Percentiles rank a stretch among this genome's conserved stretches.
Evolutionary conservation across 2,888 invertebrate genomes (phyloP).

Genomic region (Galeopsomyia nigrocyanea): DNA sequence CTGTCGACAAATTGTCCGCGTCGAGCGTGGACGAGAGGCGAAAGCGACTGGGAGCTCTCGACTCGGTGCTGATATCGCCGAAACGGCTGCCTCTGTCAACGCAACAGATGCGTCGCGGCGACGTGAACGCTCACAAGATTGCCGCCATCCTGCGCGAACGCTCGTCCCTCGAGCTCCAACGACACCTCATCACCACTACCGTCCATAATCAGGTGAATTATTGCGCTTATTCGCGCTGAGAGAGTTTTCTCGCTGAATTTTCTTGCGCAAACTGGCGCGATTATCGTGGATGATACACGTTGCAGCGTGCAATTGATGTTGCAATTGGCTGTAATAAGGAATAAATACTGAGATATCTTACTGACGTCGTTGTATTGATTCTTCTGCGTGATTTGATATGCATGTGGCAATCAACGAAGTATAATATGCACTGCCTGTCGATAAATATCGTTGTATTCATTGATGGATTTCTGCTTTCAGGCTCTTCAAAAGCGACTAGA

Average conservation of each 20-base stretch:
- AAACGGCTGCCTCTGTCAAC: constrained; percentile 75
- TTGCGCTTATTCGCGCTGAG: neutral
- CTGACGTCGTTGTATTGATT: too few relatives aligned
- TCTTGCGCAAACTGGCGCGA: too few relatives aligned
- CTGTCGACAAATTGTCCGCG: constrained; percentile 39
- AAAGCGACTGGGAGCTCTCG: constrained; percentile 75
- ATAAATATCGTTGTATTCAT: neutral
- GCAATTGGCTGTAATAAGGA: too few relatives aligned
- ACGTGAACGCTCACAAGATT: constrained; percentile 82
- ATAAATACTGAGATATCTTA: too few relatives aligned
- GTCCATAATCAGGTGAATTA: constrained; percentile 84
- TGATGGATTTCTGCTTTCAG: constrained; percentile 68
- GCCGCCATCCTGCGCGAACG: constrained; percentile 87
- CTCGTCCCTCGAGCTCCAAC: constrained; percentile 85
- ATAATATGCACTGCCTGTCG: too few relatives aligned
- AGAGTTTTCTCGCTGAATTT: neutral
- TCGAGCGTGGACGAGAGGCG: constrained; percentile 60
- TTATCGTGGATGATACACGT: too few relatives aligned
- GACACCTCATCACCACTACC: constrained; percentile 84
- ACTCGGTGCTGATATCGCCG: constrained; percentile 78
- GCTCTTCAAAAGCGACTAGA: constrained; percentile 81
- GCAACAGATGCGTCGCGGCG: constrained; percentile 67
- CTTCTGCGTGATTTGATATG: too few relatives aligned
- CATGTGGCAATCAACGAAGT: too few relatives aligned
- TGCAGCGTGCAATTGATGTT: too few relatives aligned